Evolutionary conservation across 2,797 vertebrate species (phyloP).

Genomic region (Argyrosomus regius): DNA sequence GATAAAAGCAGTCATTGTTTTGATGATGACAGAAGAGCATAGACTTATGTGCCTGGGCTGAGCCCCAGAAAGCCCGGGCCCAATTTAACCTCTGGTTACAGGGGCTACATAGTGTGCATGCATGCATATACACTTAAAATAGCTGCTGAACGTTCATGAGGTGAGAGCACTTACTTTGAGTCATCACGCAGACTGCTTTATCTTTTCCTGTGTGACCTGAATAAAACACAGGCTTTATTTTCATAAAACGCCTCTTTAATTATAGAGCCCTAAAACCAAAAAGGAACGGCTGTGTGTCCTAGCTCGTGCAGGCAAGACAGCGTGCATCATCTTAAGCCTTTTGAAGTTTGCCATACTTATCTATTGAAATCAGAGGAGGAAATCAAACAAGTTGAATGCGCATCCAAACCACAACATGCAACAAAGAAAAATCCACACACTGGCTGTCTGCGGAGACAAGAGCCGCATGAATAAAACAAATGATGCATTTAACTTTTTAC

Average conservation of each 20-base stretch:
- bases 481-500: slow-evolving; percentile 42
- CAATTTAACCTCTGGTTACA: neutral
- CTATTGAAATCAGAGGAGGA: slow-evolving; percentile 50
- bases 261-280: slow-evolving; percentile 58
- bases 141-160: slow-evolving; percentile 36
- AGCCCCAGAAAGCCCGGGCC: too few species aligned
- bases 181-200: slow-evolving; percentile 43
- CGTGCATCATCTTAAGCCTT: slow-evolving; percentile 47
- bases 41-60: too few species aligned
- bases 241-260: slow-evolving; percentile 54
- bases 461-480: slow-evolving; percentile 57
- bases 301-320: slow-evolving; percentile 29
- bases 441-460: slow-evolving; percentile 41
- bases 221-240: slow-evolving; percentile 57
- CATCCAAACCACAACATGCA: slow-evolving; percentile 38
- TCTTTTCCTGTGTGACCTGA: slow-evolving; percentile 51
- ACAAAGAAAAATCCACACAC: slow-evolving; percentile 40
- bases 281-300: slow-evolving; percentile 37
- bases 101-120: slow-evolving; percentile 3
- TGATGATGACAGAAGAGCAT: too few species aligned
- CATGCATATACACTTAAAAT: slow-evolving; percentile 31
- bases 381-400: slow-evolving; percentile 52
- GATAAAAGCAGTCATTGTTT: too few species aligned
- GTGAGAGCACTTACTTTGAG: slow-evolving; percentile 46
- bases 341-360: slow-evolving; percentile 56